Percentiles rank a stretch among this genome's conserved stretches.
phyloP scores from a whole-genome alignment of 2,797 vertebrate genomes.

The Cheirogaleus major region DNA sequence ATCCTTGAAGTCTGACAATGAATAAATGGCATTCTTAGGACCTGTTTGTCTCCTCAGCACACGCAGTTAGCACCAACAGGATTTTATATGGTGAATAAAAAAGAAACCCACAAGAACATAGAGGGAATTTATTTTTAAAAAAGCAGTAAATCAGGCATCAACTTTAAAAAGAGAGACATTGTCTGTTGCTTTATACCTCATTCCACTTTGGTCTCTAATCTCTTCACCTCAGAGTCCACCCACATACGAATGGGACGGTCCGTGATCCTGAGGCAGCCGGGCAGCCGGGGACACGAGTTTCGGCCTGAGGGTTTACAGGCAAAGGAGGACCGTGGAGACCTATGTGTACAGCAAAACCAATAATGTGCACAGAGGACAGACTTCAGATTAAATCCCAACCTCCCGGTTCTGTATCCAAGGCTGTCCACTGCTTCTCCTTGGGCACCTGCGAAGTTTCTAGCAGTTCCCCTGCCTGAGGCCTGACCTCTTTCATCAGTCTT shows the following conservation, averaged over 20 bases:
- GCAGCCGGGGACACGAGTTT: too few relatives aligned
- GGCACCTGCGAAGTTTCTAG: background rate
- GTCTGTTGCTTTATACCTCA: background rate
- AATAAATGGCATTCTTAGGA: background rate
- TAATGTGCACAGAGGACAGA: too few relatives aligned
- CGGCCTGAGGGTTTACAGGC: background rate
- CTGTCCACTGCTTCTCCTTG: background rate
- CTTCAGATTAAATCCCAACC: background rate
- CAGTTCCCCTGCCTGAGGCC: background rate
- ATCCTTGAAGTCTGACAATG: background rate
- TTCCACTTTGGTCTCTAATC: background rate
- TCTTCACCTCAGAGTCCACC: background rate
- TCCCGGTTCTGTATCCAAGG: background rate
- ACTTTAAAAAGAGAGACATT: background rate
- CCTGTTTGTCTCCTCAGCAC: background rate
- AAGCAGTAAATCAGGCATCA: background rate
- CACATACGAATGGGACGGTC: background rate
- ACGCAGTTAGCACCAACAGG: background rate
- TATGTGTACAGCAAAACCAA: accelerated
- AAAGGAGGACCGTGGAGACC: background rate
- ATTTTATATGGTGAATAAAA: background rate
- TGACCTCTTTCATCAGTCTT: background rate
- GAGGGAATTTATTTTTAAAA: background rate
- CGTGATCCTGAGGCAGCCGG: background rate
- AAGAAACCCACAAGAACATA: background rate